phyloP scores from a whole-genome alignment of 2,113 vertebrate genomes.

The Verasper variegatus region DNA sequence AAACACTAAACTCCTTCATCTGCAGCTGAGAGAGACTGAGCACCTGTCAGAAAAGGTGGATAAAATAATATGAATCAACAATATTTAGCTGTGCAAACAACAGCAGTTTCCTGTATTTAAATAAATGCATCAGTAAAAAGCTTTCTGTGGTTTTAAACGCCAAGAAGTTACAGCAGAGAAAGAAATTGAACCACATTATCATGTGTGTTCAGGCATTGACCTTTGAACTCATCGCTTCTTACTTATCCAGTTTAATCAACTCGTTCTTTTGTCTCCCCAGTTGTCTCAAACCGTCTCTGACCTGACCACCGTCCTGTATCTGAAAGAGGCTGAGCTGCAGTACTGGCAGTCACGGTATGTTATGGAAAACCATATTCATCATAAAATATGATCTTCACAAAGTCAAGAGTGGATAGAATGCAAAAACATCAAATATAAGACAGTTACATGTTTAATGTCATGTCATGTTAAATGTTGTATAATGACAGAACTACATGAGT shows the following conservation, averaged over 20 bases:
- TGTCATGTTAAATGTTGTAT: too few species aligned
- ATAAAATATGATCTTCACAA: neutral
- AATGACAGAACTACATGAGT: too few species aligned
- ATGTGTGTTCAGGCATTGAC: neutral
- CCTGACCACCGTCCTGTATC: conserved; percentile 69
- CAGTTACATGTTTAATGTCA: too few species aligned
- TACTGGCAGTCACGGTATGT: conserved; percentile 82
- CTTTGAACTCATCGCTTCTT: neutral
- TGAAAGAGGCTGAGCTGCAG: conserved; percentile 83
- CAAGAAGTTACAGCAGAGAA: neutral
- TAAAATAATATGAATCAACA: neutral
- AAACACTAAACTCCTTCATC: conserved; percentile 53
- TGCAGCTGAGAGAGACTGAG: conserved; percentile 77
- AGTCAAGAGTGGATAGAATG: too few species aligned
- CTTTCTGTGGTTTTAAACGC: neutral
- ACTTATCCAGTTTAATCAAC: neutral
- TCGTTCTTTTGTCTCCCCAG: conserved; percentile 56
- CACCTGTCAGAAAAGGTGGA: conserved; percentile 75
- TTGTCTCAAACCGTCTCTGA: conserved; percentile 79
- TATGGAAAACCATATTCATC: neutral
- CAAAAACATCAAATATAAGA: too few species aligned
- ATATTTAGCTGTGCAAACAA: too few species aligned
- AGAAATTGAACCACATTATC: neutral
- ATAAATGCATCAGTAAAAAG: neutral
- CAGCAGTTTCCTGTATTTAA: too few species aligned